Percentiles rank a stretch among this genome's conserved stretches.
phyloP scores from a whole-genome alignment of 2,888 invertebrate genomes.

The Epinotia brunnichana region DNA sequence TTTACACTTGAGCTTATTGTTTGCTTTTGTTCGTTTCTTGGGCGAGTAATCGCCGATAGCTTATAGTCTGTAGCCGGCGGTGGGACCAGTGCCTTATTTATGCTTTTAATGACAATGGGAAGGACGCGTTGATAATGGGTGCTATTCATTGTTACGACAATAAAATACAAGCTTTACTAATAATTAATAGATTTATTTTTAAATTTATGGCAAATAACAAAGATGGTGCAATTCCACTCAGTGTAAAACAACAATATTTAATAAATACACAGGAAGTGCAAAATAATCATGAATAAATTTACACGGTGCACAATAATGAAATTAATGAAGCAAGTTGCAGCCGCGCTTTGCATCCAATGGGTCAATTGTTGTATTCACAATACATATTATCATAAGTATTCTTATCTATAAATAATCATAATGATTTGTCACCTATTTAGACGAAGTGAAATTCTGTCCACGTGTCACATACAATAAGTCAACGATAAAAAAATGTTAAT shows the following conservation, averaged over 20 bases:
- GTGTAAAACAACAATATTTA: slow-evolving; percentile 50
- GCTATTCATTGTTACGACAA: background rate
- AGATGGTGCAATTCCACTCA: slow-evolving; percentile 56
- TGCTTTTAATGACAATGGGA: no score
- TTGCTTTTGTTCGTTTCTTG: no score
- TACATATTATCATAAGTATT: slow-evolving; percentile 47
- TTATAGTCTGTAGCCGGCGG: no score
- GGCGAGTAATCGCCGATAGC: no score
- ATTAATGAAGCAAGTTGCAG: slow-evolving; percentile 21
- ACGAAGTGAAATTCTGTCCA: slow-evolving; percentile 11
- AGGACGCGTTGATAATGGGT: no score
- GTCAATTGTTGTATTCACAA: slow-evolving; percentile 52
- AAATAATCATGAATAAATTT: slow-evolving; percentile 20
- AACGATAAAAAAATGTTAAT: background rate
- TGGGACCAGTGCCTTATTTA: no score
- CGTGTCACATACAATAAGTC: slow-evolving; percentile 5
- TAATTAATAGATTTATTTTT: slow-evolving; percentile 63
- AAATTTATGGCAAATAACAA: slow-evolving; percentile 73
- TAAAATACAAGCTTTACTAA: slow-evolving; percentile 45
- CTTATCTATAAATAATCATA: slow-evolving; percentile 35
- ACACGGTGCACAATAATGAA: background rate
- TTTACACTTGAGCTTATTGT: no score
- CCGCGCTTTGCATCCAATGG: slow-evolving; percentile 53
- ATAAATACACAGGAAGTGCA: slow-evolving; percentile 5
- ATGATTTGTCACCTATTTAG: slow-evolving; percentile 29